These are phyloP conservation scores for Pseudococcus jackbeardsleyi DNA, from an alignment of 2,888 invertebrate genomes.

Conservation along the genomic window DNA sequence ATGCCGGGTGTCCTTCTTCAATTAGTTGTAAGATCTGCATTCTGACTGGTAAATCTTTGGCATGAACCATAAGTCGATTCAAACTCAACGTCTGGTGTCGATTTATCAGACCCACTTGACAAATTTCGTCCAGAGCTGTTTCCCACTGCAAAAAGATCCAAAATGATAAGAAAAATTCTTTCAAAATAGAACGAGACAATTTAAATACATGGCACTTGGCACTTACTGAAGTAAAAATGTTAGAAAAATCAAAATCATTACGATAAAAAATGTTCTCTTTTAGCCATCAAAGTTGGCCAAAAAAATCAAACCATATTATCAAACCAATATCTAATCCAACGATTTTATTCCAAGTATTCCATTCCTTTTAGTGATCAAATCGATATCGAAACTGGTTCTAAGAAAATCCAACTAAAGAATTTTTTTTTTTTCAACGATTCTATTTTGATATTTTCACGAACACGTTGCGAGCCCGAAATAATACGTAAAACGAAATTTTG, in stretches of 20 bases:
- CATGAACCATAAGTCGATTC: slow-evolving; percentile 92
- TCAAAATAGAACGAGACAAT: background rate
- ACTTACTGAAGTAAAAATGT: background rate
- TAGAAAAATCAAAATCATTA: background rate
- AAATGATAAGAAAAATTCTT: background rate
- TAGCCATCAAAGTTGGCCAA: no score
- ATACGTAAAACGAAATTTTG: background rate
- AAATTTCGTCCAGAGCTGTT: slow-evolving; percentile 61
- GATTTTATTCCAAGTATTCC: background rate
- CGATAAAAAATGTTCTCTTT: no score
- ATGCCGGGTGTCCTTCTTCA: slow-evolving; percentile 84
- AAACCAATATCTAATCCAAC: no score
- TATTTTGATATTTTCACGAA: background rate
- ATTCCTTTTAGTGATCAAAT: background rate
- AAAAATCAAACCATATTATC: no score
- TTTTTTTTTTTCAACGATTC: background rate
- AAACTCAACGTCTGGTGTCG: slow-evolving; percentile 79
- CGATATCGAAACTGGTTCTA: background rate
- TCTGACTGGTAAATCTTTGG: slow-evolving; percentile 84
- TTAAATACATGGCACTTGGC: background rate
- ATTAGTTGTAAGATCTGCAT: slow-evolving; percentile 82
- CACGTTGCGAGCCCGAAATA: background rate
- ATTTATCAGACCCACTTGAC: slow-evolving; percentile 63
- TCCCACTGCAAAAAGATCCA: slow-evolving; percentile 56
- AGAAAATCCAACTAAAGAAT: background rate